These are phyloP conservation scores for Rhegmatorhina hoffmannsi DNA, from an alignment of 2,113 vertebrate species.

Conservation along the genomic window DNA sequence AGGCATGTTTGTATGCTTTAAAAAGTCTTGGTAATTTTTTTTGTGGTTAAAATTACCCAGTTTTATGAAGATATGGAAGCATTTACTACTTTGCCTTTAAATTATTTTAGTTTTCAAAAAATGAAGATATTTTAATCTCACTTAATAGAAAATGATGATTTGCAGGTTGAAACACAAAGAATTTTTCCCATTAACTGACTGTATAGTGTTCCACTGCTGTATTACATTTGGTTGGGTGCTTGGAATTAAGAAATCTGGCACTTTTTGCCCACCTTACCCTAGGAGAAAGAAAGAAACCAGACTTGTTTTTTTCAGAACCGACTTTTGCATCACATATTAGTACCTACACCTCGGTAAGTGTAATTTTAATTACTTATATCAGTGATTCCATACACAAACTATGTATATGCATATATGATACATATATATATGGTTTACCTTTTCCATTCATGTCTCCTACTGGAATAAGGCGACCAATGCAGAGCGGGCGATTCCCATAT, in stretches of 20 bases:
- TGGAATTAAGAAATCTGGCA: not conserved
- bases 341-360: not conserved
- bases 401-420: not conserved
- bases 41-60: not conserved
- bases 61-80: not conserved
- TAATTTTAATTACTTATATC: not conserved
- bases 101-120: not conserved
- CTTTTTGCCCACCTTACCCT: not conserved
- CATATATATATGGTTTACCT: conserved; percentile 63
- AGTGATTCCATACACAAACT: not conserved
- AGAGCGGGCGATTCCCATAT: conserved; percentile 94
- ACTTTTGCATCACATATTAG: not conserved
- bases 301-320: not conserved
- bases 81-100: not conserved
- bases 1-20: not conserved
- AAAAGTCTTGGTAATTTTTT: not conserved
- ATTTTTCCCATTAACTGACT: not conserved
- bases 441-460: conserved; percentile 84
- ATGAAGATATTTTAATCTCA: not conserved
- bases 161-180: not conserved
- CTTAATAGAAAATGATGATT: not conserved
- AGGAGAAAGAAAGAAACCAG: not conserved
- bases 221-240: not conserved
- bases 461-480: conserved; percentile 90
- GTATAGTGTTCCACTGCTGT: not conserved